Base-by-base conservation (phyloP, 2,797 vertebrate genomes). In the Leptatherina wallacei region DNA sequence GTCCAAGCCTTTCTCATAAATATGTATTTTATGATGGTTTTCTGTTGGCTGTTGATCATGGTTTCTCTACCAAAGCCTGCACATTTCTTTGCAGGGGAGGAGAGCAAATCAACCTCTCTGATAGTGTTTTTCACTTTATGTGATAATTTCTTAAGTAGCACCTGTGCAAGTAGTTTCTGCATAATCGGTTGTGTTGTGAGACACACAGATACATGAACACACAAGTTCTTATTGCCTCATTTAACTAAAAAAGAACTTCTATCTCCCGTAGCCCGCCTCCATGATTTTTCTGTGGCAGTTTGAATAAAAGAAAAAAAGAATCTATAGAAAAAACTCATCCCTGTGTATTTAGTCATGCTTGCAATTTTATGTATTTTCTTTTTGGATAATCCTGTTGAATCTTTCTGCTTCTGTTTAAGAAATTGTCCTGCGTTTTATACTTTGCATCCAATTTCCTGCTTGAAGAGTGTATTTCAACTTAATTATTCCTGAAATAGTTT, bases 1-100 rank as follows among this genome's bases (percentile, higher is more conserved):
- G 69, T 89, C 89, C 86, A 89, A 85, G 40, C 77, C 65, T 56
- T 78, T 76, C 75, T 90, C 75, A 87, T 91, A 77, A 87, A 92
- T 89, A 85, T 89, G 83, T 56, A 89, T 89, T 92, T 87, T 84
- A 81, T 84, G 78, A 65, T 83, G 78, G 59, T 59, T 85, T 47
- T 85, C 42, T 42, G 86, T 84, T 78, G 75, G 70, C 16, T 30
- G 30, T 68, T 72, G 54, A 73, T 74, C 35, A 51, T 71, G 52
- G 68, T 68, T 80, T 60, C 42, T 74, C 2, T 81, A 78, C 70
- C 71, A 69, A 44, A 82, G 56, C 73, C 59, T 47, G 44, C 69
- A 78, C 73, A 71, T 66, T 54, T 56, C 29, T 29, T 35, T 40
- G 2, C 10, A 27, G 22, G 10, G 30, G 9, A 22, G 4, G n/a